These are phyloP conservation scores for Zapus hudsonius DNA, from an alignment of 2,113 vertebrate species.

Conservation along the genomic window DNA sequence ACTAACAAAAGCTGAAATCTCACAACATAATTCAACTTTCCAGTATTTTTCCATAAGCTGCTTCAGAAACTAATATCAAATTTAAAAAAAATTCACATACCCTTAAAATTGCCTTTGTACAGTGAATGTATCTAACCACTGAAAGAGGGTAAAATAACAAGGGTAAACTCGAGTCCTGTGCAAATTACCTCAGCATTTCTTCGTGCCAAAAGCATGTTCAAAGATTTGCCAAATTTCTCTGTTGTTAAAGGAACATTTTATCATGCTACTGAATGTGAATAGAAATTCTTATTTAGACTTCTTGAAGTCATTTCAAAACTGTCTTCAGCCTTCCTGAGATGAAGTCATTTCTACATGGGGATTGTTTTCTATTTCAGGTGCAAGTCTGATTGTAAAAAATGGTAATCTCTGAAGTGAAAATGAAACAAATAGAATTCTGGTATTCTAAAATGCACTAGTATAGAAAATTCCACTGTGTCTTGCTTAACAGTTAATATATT, in stretches of 20 bases:
- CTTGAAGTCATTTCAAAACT: constrained; percentile 64
- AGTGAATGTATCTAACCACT: neutral
- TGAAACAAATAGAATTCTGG: neutral
- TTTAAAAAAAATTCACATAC: neutral
- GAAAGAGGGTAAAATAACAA: neutral
- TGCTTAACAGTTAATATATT: neutral
- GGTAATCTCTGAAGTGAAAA: constrained; percentile 11
- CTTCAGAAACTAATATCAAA: neutral
- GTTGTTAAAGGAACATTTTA: constrained; percentile 14
- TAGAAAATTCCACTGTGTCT: constrained; percentile 35
- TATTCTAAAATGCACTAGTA: neutral
- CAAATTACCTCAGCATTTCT: neutral
- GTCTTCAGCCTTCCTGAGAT: constrained; percentile 31
- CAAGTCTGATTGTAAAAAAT: constrained; percentile 27
- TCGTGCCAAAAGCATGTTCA: neutral
- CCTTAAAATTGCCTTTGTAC: neutral
- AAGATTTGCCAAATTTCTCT: constrained; percentile 33
- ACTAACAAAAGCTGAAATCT: neutral
- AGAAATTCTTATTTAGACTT: constrained; percentile 49
- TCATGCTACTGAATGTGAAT: neutral
- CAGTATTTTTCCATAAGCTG: neutral
- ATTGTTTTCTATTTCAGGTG: constrained; percentile 67
- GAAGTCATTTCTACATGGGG: constrained; percentile 34
- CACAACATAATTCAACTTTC: neutral
- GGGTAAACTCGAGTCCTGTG: neutral